phyloP scores from a whole-genome alignment of 2,888 invertebrate species.

The Miltochrista miniata region DNA sequence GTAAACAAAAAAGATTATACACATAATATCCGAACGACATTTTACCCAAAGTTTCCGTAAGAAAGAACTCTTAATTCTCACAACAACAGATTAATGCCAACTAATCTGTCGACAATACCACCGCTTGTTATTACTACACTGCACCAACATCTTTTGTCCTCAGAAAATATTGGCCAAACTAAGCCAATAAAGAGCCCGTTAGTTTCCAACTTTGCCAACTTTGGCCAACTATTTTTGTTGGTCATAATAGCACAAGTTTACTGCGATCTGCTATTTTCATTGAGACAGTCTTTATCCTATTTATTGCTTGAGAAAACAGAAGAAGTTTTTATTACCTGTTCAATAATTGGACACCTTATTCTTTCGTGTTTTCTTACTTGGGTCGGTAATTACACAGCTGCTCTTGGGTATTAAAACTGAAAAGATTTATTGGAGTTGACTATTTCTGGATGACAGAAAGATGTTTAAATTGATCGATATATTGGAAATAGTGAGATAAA shows the following conservation, averaged over 20 bases:
- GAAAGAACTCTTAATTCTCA: background rate
- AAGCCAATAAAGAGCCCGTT: conserved; percentile 77
- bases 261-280: conserved; percentile 61
- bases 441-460: too few relatives aligned
- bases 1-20: too few relatives aligned
- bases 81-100: conserved; percentile 25
- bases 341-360: conserved; percentile 19
- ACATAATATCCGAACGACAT: too few relatives aligned
- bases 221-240: conserved; percentile 75
- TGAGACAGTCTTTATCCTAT: conserved; percentile 52
- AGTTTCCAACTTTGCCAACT: conserved; percentile 66
- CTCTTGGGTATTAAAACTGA: too few relatives aligned
- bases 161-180: conserved; percentile 78
- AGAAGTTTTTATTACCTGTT: conserved; percentile 30
- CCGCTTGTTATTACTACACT: conserved; percentile 65
- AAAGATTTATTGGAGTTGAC: too few relatives aligned
- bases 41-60: background rate
- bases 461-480: too few relatives aligned
- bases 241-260: conserved; percentile 79
- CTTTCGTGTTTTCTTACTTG: conserved; percentile 7
- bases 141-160: conserved; percentile 59
- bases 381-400: background rate
- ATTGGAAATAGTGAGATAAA: too few relatives aligned
- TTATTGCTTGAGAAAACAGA: conserved; percentile 38
- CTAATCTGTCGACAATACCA: conserved; percentile 61